Percentiles rank a stretch among this genome's conserved stretches.
Conservation (phyloP, 1,140 invertebrate genomes). For the Diorhabda carinulata region DNA sequence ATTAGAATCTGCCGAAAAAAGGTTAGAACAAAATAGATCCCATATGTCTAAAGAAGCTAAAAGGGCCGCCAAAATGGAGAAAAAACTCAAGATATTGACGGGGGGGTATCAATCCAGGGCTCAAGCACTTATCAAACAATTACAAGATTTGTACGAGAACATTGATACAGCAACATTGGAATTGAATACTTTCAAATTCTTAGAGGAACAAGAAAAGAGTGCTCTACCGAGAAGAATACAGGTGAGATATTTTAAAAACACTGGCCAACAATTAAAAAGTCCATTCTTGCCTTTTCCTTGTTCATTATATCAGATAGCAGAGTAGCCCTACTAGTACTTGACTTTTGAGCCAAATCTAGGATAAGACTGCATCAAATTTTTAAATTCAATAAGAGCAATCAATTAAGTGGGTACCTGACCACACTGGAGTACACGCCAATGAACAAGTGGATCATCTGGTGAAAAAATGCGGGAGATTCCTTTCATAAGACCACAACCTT, state of each 20-base stretch:
- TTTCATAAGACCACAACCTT: no score
- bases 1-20: slow-evolving; percentile 88
- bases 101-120: slow-evolving; percentile 85
- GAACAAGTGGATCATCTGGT: no score
- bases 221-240: slow-evolving; percentile 84
- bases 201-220: slow-evolving; percentile 83
- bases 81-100: slow-evolving; percentile 91
- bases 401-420: no score
- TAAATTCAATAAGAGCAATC: no score
- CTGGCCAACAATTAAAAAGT: no score
- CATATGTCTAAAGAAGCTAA: slow-evolving; percentile 96
- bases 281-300: no score
- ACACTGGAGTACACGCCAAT: no score
- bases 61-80: slow-evolving; percentile 94
- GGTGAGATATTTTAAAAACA: slow-evolving; percentile 20
- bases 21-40: slow-evolving; percentile 85
- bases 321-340: no score
- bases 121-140: slow-evolving; percentile 85
- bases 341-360: no score
- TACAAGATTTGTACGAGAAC: slow-evolving; percentile 83
- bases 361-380: no score
- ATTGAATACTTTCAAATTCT: slow-evolving; percentile 86
- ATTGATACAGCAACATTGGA: slow-evolving; percentile 87
- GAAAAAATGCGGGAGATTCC: no score
- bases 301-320: no score